A percentile compares a stretch with the other conserved stretches of the same genome.
Conservation (phyloP, 2,113 vertebrate species). For the Anoura caudifer region DNA sequence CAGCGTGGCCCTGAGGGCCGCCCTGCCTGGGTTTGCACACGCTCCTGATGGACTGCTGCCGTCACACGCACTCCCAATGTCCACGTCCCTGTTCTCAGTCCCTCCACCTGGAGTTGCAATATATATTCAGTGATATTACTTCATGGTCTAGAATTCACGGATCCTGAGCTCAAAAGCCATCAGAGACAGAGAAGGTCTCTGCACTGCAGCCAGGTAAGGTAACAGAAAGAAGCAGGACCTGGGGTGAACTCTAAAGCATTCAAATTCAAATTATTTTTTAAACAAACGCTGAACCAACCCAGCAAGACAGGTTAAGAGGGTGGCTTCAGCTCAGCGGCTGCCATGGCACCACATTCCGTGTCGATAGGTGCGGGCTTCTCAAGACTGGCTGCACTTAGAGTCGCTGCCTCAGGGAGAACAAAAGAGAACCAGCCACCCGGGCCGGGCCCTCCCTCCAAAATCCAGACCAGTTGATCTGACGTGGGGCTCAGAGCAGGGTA, state of each 20-base stretch:
- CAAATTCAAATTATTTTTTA: background rate
- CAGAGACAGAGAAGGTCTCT: background rate
- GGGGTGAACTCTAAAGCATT: background rate
- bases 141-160: background rate
- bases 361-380: background rate
- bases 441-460: background rate
- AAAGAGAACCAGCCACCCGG: background rate
- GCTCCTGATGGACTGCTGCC: background rate
- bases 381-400: background rate
- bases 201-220: background rate
- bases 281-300: background rate
- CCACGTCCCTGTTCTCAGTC: background rate
- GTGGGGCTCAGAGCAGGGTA: background rate
- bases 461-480: background rate
- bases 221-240: background rate
- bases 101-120: background rate
- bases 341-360: background rate
- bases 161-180: background rate
- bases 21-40: background rate
- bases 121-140: background rate
- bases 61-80: background rate
- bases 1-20: background rate
- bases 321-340: background rate
- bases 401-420: background rate
- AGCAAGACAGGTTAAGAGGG: background rate